These are phyloP conservation scores for Scaptomyza caliginosa DNA, from an alignment of 2,888 invertebrate genomes.

Conservation along the genomic window DNA sequence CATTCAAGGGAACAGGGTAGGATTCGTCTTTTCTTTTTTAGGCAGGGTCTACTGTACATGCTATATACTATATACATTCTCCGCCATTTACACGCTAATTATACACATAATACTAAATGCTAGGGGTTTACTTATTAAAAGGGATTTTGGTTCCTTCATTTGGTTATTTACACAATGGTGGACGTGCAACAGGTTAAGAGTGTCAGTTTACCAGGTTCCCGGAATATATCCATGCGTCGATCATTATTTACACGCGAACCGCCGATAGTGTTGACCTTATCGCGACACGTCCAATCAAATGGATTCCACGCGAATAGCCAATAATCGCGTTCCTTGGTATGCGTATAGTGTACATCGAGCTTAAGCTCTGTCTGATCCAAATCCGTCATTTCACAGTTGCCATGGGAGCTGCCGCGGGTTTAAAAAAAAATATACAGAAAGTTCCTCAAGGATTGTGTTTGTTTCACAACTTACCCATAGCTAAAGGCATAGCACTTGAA, in stretches of 20 bases:
- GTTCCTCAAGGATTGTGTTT: fast-evolving
- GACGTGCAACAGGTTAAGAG: slow-evolving; percentile 84
- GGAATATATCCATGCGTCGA: slow-evolving; percentile 84
- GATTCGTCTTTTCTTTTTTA: slow-evolving; percentile 54
- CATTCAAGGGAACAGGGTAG: slow-evolving; percentile 7
- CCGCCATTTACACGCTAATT: slow-evolving; percentile 56
- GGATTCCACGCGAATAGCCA: slow-evolving; percentile 92
- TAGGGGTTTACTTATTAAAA: slow-evolving; percentile 32
- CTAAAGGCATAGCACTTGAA: slow-evolving; percentile 92
- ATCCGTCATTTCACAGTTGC: slow-evolving; percentile 90
- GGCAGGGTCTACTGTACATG: slow-evolving; percentile 51
- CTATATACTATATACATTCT: slow-evolving; percentile 47
- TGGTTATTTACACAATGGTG: slow-evolving; percentile 80
- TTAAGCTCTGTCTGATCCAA: slow-evolving; percentile 90
- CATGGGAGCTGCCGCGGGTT: slow-evolving; percentile 74
- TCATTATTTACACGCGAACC: slow-evolving; percentile 84
- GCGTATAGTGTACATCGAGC: slow-evolving; percentile 89
- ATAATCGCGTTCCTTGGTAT: slow-evolving; percentile 86
- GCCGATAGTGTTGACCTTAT: slow-evolving; percentile 84
- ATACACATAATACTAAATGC: slow-evolving; percentile 30
- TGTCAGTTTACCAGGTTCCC: slow-evolving; percentile 84
- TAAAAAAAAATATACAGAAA: not conserved
- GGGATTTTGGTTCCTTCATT: slow-evolving; percentile 1
- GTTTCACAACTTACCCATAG: slow-evolving; percentile 85
- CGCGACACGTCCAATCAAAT: slow-evolving; percentile 89